Percentiles rank a stretch among this genome's conserved stretches.
phyloP scores from a whole-genome alignment of 2,888 invertebrate genomes.

The Athalia rosae region DNA sequence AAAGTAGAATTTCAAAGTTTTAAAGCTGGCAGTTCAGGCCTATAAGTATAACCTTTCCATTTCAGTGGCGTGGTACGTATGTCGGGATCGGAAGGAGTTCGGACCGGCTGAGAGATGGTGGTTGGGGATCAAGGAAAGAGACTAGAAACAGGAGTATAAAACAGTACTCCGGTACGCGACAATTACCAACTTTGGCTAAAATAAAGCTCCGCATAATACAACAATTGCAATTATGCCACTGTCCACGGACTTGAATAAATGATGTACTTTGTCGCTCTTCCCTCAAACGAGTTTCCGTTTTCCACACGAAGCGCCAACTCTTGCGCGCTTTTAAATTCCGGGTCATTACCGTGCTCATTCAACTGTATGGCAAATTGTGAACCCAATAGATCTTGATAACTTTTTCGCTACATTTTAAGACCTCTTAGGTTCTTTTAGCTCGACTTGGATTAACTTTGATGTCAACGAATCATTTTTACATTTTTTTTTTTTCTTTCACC shows the following conservation, averaged over 20 bases:
- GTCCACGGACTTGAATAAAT: slow-evolving; percentile 42
- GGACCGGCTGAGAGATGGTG: background rate
- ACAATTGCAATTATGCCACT: slow-evolving; percentile 41
- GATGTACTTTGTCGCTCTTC: slow-evolving; percentile 38
- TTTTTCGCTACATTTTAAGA: slow-evolving; percentile 42
- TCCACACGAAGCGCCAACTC: slow-evolving; percentile 34
- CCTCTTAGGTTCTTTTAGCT: slow-evolving; percentile 31
- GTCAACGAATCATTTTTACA: slow-evolving; percentile 38
- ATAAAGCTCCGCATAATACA: slow-evolving; percentile 41
- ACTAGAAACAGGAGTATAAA: slow-evolving; percentile 6
- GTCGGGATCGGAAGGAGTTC: slow-evolving; percentile 4
- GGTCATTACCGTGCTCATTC: slow-evolving; percentile 43
- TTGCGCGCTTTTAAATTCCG: slow-evolving; percentile 37
- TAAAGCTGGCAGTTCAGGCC: slow-evolving; percentile 21
- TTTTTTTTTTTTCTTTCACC: slow-evolving; percentile 4
- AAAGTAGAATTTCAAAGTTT: slow-evolving; percentile 25
- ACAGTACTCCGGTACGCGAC: slow-evolving; percentile 36
- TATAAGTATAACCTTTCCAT: background rate
- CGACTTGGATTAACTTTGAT: slow-evolving; percentile 37
- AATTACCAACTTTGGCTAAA: slow-evolving; percentile 38
- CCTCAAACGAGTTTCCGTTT: slow-evolving; percentile 35
- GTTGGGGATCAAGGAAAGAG: slow-evolving; percentile 11
- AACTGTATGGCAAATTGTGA: slow-evolving; percentile 36
- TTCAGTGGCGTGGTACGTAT: background rate
- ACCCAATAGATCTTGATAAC: slow-evolving; percentile 42